These are phyloP conservation scores for Apostichopus californicus DNA, from an alignment of 35 echinoderm and acorn worm species.

Conservation along the genomic window DNA sequence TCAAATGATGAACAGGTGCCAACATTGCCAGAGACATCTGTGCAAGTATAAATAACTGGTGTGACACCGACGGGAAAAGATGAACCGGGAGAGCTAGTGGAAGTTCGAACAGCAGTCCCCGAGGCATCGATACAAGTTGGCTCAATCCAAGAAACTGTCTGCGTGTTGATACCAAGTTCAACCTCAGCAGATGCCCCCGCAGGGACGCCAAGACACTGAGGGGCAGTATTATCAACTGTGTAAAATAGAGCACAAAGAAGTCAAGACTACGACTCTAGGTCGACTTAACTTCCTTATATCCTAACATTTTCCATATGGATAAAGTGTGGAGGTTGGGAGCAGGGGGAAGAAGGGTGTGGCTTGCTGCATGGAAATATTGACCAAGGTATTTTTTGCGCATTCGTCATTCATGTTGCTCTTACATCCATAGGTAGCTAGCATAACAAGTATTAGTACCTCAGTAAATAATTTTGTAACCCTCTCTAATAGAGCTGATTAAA, in stretches of 20 bases:
- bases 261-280: not conserved
- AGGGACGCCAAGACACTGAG: not conserved
- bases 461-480: no score
- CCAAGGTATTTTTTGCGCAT: no score
- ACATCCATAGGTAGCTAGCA: no score
- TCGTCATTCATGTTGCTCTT: no score
- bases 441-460: no score
- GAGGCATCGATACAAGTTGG: slow-evolving; percentile 4
- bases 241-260: not conserved
- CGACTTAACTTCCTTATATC: no score
- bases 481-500: no score
- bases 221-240: slow-evolving; percentile 38
- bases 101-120: not conserved
- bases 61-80: slow-evolving; percentile 7
- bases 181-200: not conserved
- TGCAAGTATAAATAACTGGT: slow-evolving; percentile 7
- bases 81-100: not conserved
- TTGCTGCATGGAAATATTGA: no score
- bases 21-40: slow-evolving; percentile 51
- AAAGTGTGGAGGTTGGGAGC: no score
- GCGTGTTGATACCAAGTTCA: not conserved
- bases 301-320: not conserved
- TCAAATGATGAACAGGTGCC: slow-evolving; percentile 48
- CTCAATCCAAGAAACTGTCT: not conserved
- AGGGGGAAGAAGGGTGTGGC: no score